These are phyloP conservation scores for Yasuhikotakia modesta DNA, from an alignment of 2,797 vertebrate genomes.

Conservation along the genomic window DNA sequence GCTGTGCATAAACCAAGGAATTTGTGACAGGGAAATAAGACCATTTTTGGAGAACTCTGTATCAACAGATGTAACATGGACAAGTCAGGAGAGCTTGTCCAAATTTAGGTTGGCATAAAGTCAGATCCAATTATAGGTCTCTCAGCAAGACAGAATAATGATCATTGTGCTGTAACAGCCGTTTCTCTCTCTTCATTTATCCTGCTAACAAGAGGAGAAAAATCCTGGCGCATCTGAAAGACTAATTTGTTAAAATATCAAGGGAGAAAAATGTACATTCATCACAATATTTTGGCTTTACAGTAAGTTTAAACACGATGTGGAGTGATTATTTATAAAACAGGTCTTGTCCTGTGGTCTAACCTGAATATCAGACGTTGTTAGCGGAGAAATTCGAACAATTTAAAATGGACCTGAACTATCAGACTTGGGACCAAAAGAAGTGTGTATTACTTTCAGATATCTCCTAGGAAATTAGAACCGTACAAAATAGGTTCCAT, in stretches of 20 bases:
- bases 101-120: conserved; percentile 67
- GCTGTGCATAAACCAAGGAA: conserved; percentile 58
- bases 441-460: conserved; percentile 10
- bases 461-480: conserved; percentile 30
- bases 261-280: conserved; percentile 29
- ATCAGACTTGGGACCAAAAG: conserved; percentile 1
- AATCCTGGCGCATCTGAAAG: conserved; percentile 25
- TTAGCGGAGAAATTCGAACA: conserved; percentile 1
- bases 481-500: neutral
- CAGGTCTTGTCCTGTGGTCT: neutral
- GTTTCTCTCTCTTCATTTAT: conserved; percentile 3
- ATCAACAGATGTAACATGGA: conserved; percentile 62
- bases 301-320: conserved; percentile 17
- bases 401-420: conserved; percentile 10
- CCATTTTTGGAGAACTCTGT: conserved; percentile 74
- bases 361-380: conserved; percentile 9
- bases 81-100: conserved; percentile 72
- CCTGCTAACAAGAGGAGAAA: conserved; percentile 39
- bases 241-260: conserved; percentile 38
- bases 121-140: conserved; percentile 62
- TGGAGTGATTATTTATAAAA: conserved; percentile 36
- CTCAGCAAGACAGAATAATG: conserved; percentile 44
- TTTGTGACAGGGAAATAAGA: conserved; percentile 73
- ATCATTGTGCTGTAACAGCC: conserved; percentile 10
- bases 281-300: conserved; percentile 31